Percentiles rank a stretch among this genome's conserved stretches.
Evolutionary conservation across 2,113 vertebrate species (phyloP).

Genomic region (Chinchilla lanigera): DNA sequence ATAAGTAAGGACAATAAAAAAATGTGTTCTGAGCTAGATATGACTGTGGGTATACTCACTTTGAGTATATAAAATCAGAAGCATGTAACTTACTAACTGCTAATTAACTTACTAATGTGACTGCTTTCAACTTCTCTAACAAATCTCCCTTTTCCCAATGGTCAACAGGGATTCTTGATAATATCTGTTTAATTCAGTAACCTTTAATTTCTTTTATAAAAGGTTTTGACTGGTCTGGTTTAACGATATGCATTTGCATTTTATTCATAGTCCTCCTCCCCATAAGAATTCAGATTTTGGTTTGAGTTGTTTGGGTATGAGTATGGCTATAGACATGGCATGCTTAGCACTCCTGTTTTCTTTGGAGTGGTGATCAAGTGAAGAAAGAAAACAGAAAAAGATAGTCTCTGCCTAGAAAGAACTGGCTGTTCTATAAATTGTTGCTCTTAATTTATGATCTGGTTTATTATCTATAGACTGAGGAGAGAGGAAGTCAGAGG

Average conservation of each 20-base stretch:
- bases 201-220: background rate
- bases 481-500: background rate
- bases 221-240: background rate
- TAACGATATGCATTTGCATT: background rate
- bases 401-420: background rate
- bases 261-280: background rate
- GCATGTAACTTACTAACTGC: background rate
- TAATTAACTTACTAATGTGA: background rate
- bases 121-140: background rate
- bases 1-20: too few relatives aligned
- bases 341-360: background rate
- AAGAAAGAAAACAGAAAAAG: background rate
- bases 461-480: background rate
- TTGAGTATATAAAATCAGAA: background rate
- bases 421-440: background rate
- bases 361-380: background rate
- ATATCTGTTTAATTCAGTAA: background rate
- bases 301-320: background rate
- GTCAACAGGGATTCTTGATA: background rate
- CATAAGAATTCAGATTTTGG: background rate
- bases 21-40: too few relatives aligned
- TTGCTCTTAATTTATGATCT: background rate
- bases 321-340: background rate
- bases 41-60: accelerated
- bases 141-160: background rate